Base-by-base conservation (phyloP, 2,888 invertebrate genomes). In the Scrobipalpa costella region DNA sequence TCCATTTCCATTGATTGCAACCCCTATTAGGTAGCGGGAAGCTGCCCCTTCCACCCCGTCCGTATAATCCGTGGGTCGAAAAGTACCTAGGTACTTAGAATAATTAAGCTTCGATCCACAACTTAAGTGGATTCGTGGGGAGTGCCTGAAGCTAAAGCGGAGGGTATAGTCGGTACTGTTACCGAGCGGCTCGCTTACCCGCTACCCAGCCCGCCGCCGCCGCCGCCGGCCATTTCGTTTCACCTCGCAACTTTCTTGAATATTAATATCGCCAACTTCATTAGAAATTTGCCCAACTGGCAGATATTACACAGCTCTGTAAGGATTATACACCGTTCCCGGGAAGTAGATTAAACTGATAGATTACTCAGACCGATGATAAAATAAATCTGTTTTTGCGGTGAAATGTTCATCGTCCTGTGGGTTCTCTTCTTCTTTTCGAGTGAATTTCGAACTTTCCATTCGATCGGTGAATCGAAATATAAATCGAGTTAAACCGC, bases 191-290 rank as follows among this genome's bases (percentile, higher is more conserved):
- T 76, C 73, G 70, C 62, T 71, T 70, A 69, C 74, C 21, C 17
- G 9, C 70, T 70, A 69, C 74, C 21, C 17, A 17, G 38, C 40
- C 13, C 52, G n/a, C 57, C 27, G 50, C 0, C 3, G 17, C 38
- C 21, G 27, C 57, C 57, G 11, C 7, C 40, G 59, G 60, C 60
- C n/a, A n/a, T n/a, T n/a, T n/a, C 44, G 27, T 27, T 52, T 21
- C 11, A 17, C 38, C 66, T 64, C 63, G 63, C 61, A 72, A 78
- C 70, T 80, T 76, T 76, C 72, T 75, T 74, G 78, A 84, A 85
- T 87, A 86, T 86, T 84, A 79, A 84, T 86, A 84, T 79, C 79
- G 76, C 77, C 77, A 75, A 77, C 80, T 84, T 81, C 79, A 78
- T 78, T 77, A 76, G 72, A 72, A 79, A 76, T 73, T 75, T 72